Conservation (phyloP, 2,888 invertebrate genomes). For the Erebia ligea region DNA sequence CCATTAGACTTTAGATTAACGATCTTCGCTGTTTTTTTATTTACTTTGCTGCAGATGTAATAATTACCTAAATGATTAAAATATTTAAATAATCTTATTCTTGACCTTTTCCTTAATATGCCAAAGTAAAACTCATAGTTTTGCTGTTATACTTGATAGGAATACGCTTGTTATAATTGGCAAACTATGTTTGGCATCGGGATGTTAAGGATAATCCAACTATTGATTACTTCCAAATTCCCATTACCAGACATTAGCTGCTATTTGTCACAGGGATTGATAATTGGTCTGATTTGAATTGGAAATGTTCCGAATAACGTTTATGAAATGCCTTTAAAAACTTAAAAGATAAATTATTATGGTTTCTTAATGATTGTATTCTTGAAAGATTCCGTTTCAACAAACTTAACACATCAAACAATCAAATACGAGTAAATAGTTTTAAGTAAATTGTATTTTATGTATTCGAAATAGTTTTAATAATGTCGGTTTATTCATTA, state of each 20-base stretch:
- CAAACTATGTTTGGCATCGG: background rate
- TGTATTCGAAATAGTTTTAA: background rate
- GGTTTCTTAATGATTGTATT: background rate
- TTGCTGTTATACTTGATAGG: background rate
- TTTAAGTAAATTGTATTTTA: background rate
- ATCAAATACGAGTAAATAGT: background rate
- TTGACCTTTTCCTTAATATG: no score
- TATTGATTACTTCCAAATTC: constrained; percentile 20
- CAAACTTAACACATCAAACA: background rate
- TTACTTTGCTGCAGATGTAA: background rate
- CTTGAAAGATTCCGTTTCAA: background rate
- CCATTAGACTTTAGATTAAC: background rate
- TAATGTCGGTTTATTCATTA: background rate
- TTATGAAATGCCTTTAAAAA: background rate
- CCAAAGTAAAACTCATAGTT: background rate
- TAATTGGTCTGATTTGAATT: constrained; percentile 16
- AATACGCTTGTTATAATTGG: background rate
- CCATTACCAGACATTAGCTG: constrained; percentile 18
- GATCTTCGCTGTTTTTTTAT: background rate
- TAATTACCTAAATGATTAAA: background rate
- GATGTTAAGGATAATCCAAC: background rate
- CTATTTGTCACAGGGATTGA: constrained; percentile 24
- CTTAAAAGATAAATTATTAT: background rate
- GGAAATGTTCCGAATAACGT: constrained; percentile 12
- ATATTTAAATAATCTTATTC: background rate